These are phyloP conservation scores for Apamea anceps DNA, from an alignment of 2,888 invertebrate species.

Conservation along the genomic window DNA sequence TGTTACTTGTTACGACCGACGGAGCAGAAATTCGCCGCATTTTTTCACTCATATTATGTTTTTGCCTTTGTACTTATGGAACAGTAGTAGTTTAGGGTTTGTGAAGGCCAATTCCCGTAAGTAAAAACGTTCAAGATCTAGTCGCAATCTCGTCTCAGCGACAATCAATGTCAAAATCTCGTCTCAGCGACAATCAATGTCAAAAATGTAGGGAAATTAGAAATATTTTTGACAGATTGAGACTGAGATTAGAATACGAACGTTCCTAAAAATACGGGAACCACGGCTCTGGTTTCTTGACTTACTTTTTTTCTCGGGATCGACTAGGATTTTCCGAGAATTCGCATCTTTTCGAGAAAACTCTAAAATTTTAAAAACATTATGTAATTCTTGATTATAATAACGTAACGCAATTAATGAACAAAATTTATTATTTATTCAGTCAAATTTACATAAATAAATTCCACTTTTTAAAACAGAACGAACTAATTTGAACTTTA, in stretches of 20 bases:
- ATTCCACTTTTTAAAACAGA: not conserved
- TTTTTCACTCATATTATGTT: not conserved
- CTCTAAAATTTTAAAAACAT: too few relatives aligned
- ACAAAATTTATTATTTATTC: not conserved
- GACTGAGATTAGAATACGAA: too few relatives aligned
- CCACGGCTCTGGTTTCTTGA: too few relatives aligned
- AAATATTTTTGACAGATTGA: not conserved
- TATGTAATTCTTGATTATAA: too few relatives aligned
- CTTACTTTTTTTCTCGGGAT: too few relatives aligned
- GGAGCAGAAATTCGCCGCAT: slow-evolving; percentile 13
- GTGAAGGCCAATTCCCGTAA: not conserved
- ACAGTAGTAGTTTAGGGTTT: not conserved
- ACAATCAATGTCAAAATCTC: too few relatives aligned
- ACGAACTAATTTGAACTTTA: not conserved
- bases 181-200: not conserved
- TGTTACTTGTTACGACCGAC: not conserved
- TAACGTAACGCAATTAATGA: not conserved
- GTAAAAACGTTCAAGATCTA: not conserved
- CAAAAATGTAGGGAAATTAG: not conserved
- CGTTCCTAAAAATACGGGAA: not conserved
- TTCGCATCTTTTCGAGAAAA: too few relatives aligned
- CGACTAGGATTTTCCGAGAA: too few relatives aligned
- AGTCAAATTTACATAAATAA: not conserved
- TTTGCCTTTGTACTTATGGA: not conserved
- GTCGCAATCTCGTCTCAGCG: not conserved